Conservation (phyloP, 2,113 vertebrate species). For the Conger conger region DNA sequence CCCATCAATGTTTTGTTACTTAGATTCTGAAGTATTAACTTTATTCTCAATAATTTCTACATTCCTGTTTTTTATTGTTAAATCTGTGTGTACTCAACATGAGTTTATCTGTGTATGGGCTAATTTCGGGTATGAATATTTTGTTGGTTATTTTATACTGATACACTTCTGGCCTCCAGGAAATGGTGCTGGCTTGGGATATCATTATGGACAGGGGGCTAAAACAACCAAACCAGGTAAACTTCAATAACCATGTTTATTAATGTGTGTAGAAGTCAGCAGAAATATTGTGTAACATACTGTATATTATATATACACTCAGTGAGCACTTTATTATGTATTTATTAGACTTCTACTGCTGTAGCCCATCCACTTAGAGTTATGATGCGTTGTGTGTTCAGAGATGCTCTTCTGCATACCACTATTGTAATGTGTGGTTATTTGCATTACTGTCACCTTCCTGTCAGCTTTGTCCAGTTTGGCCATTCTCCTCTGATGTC, state of each 20-base stretch:
- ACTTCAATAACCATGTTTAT: background rate
- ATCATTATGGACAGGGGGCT: constrained; percentile 41
- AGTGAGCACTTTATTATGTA: too few relatives aligned
- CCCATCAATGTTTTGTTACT: background rate
- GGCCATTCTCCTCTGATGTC: too few relatives aligned
- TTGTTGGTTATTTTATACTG: background rate
- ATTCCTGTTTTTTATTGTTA: background rate
- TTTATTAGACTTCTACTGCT: too few relatives aligned
- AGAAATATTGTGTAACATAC: background rate
- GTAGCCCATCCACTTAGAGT: too few relatives aligned
- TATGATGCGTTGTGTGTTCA: too few relatives aligned
- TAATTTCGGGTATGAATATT: background rate
- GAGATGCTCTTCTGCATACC: too few relatives aligned
- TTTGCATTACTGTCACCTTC: too few relatives aligned
- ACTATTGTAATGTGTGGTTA: too few relatives aligned
- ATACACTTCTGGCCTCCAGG: constrained; percentile 39
- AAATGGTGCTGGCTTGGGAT: constrained; percentile 35
- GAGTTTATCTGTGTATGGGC: background rate
- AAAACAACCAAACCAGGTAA: constrained; percentile 51
- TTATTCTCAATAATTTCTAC: background rate
- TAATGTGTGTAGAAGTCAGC: background rate
- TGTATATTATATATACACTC: too few relatives aligned
- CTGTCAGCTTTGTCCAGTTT: too few relatives aligned
- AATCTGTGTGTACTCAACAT: background rate
- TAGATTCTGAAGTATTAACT: background rate